These are phyloP conservation scores for Himalopsyche kuldschensis DNA, from an alignment of 2,888 invertebrate genomes.

Conservation along the genomic window DNA sequence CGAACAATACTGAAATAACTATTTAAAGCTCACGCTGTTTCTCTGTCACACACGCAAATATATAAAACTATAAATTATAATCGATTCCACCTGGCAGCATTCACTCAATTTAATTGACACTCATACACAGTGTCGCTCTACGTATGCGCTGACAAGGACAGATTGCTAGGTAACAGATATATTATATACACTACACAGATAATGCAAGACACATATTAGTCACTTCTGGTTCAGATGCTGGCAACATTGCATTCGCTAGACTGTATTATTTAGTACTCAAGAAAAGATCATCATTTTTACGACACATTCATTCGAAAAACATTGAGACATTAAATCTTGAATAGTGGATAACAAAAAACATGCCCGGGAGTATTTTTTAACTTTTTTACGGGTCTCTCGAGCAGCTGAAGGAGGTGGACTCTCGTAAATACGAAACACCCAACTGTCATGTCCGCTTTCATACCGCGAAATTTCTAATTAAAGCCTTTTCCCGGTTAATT, in stretches of 20 bases:
- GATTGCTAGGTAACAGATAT: too few species aligned
- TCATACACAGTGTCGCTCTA: too few species aligned
- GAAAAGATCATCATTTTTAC: constrained; percentile 22
- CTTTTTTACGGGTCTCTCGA: constrained; percentile 3
- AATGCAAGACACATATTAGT: too few species aligned
- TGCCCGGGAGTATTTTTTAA: background rate
- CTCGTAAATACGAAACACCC: constrained; percentile 25
- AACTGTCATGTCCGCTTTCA: constrained; percentile 13
- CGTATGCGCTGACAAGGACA: too few species aligned
- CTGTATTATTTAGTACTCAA: constrained; percentile 31
- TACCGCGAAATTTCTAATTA: constrained; percentile 34
- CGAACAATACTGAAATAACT: too few species aligned
- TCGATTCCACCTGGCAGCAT: too few species aligned
- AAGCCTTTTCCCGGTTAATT: background rate
- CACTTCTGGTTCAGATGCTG: too few species aligned
- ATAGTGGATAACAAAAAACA: background rate
- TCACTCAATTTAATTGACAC: too few species aligned
- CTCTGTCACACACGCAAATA: too few species aligned
- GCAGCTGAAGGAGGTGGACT: background rate
- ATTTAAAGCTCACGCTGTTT: too few species aligned
- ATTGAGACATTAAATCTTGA: constrained; percentile 30
- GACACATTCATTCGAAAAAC: constrained; percentile 27
- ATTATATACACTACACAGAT: too few species aligned
- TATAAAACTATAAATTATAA: too few species aligned
- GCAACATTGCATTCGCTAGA: background rate